Conservation (phyloP, 1,140 invertebrate genomes). For the Drosophila bocqueti region DNA sequence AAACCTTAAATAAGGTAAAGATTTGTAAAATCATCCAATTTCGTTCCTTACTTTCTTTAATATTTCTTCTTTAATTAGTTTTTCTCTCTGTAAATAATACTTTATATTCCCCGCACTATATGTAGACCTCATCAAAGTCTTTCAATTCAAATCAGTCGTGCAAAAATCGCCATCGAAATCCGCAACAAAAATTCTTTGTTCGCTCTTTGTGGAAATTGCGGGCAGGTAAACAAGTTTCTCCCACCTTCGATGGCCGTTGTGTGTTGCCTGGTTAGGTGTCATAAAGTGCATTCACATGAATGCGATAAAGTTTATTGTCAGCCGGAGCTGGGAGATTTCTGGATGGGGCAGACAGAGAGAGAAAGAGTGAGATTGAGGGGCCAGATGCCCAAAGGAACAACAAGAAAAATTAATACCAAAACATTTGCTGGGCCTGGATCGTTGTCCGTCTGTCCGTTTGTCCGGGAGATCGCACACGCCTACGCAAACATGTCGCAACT, state of each 20-base stretch:
- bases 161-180: slow-evolving; percentile 46
- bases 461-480: slow-evolving; percentile 77
- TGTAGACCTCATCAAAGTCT: slow-evolving; percentile 49
- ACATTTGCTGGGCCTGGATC: slow-evolving; percentile 63
- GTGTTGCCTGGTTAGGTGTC: slow-evolving; percentile 71
- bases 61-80: background rate
- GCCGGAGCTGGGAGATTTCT: slow-evolving; percentile 29
- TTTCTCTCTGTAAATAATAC: slow-evolving; percentile 13
- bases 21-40: background rate
- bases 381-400: slow-evolving; percentile 52
- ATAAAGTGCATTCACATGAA: slow-evolving; percentile 83
- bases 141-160: slow-evolving; percentile 58
- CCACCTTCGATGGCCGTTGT: slow-evolving; percentile 28
- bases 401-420: slow-evolving; percentile 81
- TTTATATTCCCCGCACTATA: slow-evolving; percentile 11
- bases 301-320: slow-evolving; percentile 84
- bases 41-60: background rate
- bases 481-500: slow-evolving; percentile 84
- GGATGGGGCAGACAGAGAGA: background rate
- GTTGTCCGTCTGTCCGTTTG: slow-evolving; percentile 34
- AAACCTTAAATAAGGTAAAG: too few species aligned
- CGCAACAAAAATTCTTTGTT: slow-evolving; percentile 47
- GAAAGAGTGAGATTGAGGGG: slow-evolving; percentile 7
- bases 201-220: slow-evolving; percentile 41
- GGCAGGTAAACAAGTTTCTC: slow-evolving; percentile 59